phyloP scores from a whole-genome alignment of 2,113 vertebrate genomes.

The Lamprotornis superbus region DNA sequence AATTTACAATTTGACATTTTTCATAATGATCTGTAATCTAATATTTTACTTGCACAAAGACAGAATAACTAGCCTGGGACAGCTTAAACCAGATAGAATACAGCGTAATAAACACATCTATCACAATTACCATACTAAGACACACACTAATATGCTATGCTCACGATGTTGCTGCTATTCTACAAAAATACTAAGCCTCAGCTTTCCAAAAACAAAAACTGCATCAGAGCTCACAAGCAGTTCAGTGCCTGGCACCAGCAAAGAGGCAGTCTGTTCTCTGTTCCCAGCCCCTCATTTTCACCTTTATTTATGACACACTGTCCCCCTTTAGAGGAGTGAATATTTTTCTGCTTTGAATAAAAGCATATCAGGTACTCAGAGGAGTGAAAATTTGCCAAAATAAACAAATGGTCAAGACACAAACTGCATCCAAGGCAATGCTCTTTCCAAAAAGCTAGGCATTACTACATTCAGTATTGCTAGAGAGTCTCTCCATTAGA shows the following conservation, averaged over 20 bases:
- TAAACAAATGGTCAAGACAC: not conserved
- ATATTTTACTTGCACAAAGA: not conserved
- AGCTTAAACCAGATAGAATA: not conserved
- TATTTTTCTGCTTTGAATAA: not conserved
- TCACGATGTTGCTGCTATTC: not conserved
- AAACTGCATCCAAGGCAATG: not conserved
- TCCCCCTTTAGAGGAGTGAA: not conserved
- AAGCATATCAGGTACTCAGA: not conserved
- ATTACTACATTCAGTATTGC: not conserved
- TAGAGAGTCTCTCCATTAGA: not conserved
- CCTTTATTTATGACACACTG: not conserved
- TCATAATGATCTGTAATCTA: not conserved
- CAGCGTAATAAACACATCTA: not conserved
- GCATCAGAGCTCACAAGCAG: not conserved
- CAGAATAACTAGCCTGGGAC: not conserved
- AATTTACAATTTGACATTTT: not conserved
- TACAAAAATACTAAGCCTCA: not conserved
- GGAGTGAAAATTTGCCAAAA: not conserved
- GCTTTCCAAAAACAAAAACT: not conserved
- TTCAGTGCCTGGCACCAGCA: rapidly evolving
- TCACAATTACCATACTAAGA: not conserved
- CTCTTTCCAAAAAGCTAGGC: not conserved
- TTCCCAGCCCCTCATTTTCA: not conserved
- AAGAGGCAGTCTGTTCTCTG: not conserved
- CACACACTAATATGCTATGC: not conserved